Percentiles rank a stretch among this genome's conserved stretches.
phyloP scores from a whole-genome alignment of 1,140 invertebrate genomes.

The Aradophagus sp. region DNA sequence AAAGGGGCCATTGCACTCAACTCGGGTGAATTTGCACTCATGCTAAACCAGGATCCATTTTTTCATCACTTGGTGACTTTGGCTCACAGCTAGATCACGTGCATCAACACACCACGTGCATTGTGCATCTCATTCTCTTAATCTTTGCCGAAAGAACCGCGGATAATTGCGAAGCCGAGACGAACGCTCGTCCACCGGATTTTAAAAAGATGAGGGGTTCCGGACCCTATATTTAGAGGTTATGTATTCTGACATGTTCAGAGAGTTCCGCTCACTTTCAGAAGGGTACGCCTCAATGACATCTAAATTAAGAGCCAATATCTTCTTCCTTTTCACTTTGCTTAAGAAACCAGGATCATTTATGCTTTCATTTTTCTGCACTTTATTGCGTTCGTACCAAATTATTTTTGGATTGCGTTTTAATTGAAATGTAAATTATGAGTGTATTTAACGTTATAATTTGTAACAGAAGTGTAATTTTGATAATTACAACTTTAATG shows the following conservation, averaged over 20 bases:
- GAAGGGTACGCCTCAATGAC: slow-evolving; percentile 29
- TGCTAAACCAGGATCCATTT: slow-evolving; percentile 72
- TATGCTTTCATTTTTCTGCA: background rate
- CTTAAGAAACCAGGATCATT: background rate
- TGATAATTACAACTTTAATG: too few species aligned
- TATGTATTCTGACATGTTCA: slow-evolving; percentile 37
- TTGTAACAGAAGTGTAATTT: too few species aligned
- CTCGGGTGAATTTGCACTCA: slow-evolving; percentile 70
- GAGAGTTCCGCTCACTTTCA: slow-evolving; percentile 24
- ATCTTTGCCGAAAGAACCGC: slow-evolving; percentile 30
- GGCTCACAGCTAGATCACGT: slow-evolving; percentile 50
- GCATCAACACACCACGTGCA: slow-evolving; percentile 57
- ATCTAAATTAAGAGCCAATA: slow-evolving; percentile 41
- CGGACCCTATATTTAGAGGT: slow-evolving; percentile 47
- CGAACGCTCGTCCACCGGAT: slow-evolving; percentile 21
- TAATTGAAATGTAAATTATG: too few species aligned
- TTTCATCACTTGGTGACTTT: slow-evolving; percentile 64
- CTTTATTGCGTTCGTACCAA: too few species aligned
- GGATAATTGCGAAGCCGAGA: slow-evolving; percentile 18
- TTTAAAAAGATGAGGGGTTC: slow-evolving; percentile 46
- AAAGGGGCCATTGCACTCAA: slow-evolving; percentile 73
- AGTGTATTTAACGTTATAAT: too few species aligned
- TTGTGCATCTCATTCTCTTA: slow-evolving; percentile 27
- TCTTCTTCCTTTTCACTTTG: background rate
- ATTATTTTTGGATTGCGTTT: too few species aligned